phyloP scores from a whole-genome alignment of 2,888 invertebrate genomes.

The Chelonus formosanus region DNA sequence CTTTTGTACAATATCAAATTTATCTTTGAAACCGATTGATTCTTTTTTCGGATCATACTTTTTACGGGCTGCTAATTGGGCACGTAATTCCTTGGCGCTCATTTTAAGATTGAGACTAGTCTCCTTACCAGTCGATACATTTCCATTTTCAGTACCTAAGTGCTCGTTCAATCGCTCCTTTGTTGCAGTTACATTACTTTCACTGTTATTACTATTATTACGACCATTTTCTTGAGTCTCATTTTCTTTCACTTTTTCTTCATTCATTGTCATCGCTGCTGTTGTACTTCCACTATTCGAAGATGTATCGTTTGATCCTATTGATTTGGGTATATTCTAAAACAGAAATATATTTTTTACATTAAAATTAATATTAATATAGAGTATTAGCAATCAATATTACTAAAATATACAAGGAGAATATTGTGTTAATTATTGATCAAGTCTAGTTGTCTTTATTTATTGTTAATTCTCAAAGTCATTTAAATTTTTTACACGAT shows the following conservation, averaged over 20 bases:
- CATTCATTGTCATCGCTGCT: slow-evolving; percentile 38
- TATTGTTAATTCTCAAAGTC: no score
- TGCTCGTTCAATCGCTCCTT: slow-evolving; percentile 42
- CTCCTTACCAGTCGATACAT: slow-evolving; percentile 53
- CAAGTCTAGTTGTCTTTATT: no score
- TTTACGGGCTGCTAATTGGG: slow-evolving; percentile 84
- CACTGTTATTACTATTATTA: slow-evolving; percentile 32
- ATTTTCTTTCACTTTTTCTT: slow-evolving; percentile 40
- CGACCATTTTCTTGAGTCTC: slow-evolving; percentile 43
- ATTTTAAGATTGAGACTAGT: slow-evolving; percentile 79
- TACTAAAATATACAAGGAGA: no score
- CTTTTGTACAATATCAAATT: slow-evolving; percentile 94
- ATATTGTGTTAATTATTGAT: no score
- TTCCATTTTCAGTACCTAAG: slow-evolving; percentile 50
- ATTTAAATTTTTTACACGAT: no score
- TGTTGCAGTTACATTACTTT: slow-evolving; percentile 40
- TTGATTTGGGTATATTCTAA: slow-evolving; percentile 56
- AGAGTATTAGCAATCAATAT: no score
- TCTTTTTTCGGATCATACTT: slow-evolving; percentile 91
- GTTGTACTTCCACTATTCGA: slow-evolving; percentile 53
- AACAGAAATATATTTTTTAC: slow-evolving; percentile 35
- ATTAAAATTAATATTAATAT: slow-evolving; percentile 4
- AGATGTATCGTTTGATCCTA: slow-evolving; percentile 55
- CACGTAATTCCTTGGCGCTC: slow-evolving; percentile 92
- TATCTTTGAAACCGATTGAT: slow-evolving; percentile 88